These are phyloP conservation scores for Lasioglossum morio DNA, from an alignment of 2,888 invertebrate genomes.

Conservation along the genomic window DNA sequence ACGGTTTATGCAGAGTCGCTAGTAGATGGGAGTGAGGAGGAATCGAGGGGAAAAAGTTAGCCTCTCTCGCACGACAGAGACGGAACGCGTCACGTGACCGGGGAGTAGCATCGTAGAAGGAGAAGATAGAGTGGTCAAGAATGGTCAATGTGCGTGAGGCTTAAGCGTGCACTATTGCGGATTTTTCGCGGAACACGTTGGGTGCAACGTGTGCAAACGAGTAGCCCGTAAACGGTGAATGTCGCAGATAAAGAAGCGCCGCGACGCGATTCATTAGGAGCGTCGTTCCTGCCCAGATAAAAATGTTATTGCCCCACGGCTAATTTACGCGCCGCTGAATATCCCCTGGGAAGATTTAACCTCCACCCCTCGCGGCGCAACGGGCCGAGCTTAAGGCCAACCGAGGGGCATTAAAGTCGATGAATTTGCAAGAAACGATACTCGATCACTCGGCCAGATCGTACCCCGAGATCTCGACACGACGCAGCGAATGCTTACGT, in stretches of 20 bases:
- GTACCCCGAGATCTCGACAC: neutral
- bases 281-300: conserved; percentile 35
- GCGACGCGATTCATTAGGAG: conserved; percentile 38
- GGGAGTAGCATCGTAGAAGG: too few species aligned
- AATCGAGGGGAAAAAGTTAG: too few species aligned
- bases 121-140: too few species aligned
- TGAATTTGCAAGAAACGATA: conserved; percentile 17
- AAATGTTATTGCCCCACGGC: conserved; percentile 49
- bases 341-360: conserved; percentile 18
- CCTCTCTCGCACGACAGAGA: too few species aligned
- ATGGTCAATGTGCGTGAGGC: conserved; percentile 38
- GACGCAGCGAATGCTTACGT: neutral
- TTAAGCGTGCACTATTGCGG: conserved; percentile 66
- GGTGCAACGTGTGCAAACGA: conserved; percentile 32
- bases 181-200: conserved; percentile 56
- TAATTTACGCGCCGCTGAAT: conserved; percentile 50
- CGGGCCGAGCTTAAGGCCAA: conserved; percentile 21
- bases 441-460: neutral
- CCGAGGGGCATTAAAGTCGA: conserved; percentile 35
- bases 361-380: neutral
- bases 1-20: too few species aligned
- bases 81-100: too few species aligned
- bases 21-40: too few species aligned
- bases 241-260: conserved; percentile 57
- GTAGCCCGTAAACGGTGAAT: conserved; percentile 53